These are phyloP conservation scores for Zygogramma bicolorata DNA, from an alignment of 2,888 invertebrate genomes.

Conservation along the genomic window DNA sequence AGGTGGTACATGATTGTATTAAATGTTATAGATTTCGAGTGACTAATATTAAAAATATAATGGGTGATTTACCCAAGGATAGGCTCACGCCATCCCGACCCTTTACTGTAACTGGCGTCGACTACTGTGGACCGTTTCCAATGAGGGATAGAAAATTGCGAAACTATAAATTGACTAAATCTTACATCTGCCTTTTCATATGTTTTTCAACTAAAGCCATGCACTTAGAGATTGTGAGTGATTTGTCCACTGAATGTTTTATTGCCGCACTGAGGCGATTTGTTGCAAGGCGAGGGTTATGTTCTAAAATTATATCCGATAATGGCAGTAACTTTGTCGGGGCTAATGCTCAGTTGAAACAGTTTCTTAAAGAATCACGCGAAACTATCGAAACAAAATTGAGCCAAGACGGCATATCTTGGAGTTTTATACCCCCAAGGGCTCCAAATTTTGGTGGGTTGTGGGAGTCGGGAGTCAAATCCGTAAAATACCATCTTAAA, in stretches of 20 bases:
- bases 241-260: conserved; percentile 18
- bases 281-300: conserved; percentile 26
- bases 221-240: conserved; percentile 20
- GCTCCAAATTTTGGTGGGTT: conserved; percentile 25
- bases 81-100: not conserved
- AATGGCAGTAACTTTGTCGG: conserved; percentile 25
- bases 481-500: conserved; percentile 25
- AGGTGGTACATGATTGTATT: no score
- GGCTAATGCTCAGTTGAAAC: not conserved
- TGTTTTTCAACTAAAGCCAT: conserved; percentile 27
- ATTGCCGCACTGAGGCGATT: conserved; percentile 31
- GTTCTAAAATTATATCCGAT: conserved; percentile 24
- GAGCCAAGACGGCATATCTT: not conserved
- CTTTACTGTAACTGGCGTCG: not conserved
- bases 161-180: not conserved
- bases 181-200: conserved; percentile 23
- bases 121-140: not conserved
- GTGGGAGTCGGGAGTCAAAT: conserved; percentile 16
- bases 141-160: not conserved
- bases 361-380: not conserved
- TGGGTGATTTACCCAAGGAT: not conserved
- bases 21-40: no score
- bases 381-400: not conserved
- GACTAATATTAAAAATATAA: not conserved
- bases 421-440: conserved; percentile 22